phyloP scores from a whole-genome alignment of 1,140 invertebrate genomes.

The Rhyzopertha dominica region DNA sequence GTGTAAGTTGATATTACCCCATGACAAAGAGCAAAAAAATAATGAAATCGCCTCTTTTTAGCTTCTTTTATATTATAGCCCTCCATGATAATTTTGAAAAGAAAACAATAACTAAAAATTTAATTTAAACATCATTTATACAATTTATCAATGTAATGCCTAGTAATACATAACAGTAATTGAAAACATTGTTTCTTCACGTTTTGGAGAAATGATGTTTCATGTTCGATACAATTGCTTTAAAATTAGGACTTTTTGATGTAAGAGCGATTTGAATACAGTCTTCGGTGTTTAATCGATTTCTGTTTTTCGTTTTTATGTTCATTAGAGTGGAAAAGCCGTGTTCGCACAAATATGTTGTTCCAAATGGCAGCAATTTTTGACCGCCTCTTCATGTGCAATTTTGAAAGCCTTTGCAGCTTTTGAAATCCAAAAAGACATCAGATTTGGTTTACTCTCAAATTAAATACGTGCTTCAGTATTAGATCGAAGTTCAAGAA shows the following conservation, averaged over 20 bases:
- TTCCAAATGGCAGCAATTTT: conserved; percentile 23
- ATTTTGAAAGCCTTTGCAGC: conserved; percentile 24
- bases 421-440: conserved; percentile 22
- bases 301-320: conserved; percentile 28
- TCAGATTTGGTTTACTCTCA: conserved; percentile 22
- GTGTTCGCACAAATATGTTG: conserved; percentile 21
- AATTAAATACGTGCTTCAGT: conserved; percentile 27
- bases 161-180: too few relatives aligned
- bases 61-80: too few relatives aligned
- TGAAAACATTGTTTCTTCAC: conserved; percentile 14
- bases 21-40: too few relatives aligned
- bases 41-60: too few relatives aligned
- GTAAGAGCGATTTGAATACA: conserved; percentile 13
- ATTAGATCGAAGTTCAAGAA: conserved; percentile 30
- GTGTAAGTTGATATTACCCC: too few relatives aligned
- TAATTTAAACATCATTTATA: too few relatives aligned
- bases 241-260: conserved; percentile 14
- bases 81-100: too few relatives aligned
- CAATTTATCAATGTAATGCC: too few relatives aligned
- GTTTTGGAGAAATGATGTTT: conserved; percentile 18
- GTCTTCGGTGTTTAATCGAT: conserved; percentile 14
- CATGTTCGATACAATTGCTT: too few relatives aligned
- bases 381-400: conserved; percentile 26
- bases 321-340: conserved; percentile 20
- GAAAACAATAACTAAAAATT: too few relatives aligned